Evolutionary conservation across 2,888 invertebrate species (phyloP), one percentile per base, ranked within the genome.

Genomic region (Muschampia plurimacula): DNA sequence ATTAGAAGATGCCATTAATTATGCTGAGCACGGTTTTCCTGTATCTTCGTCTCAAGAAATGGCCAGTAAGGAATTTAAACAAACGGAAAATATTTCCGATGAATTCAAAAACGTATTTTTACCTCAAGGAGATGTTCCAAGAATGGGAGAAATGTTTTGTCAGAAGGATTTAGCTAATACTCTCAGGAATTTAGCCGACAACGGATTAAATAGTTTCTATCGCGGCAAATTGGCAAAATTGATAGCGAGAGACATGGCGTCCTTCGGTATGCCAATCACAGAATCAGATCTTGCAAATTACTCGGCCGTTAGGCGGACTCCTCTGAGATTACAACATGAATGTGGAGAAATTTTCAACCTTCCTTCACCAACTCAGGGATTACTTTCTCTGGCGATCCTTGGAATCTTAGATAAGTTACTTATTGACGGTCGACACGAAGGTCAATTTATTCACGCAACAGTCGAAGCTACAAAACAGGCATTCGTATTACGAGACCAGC

Each of bases 351-450:
- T 93, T 69, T 89, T 83, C 66, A 93, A 93, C 76, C 77, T 86
- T 74, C 92, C 93, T 44, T 92, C 93, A 49, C 93, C 93, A n/a
- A 89, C 93, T n/a, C 92, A 93, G 81, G 93, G 93, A 6, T 75
- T 89, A 77, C 86, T 88, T 75, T 93, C 92, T 1, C 77, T 93
- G 59, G 80, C 86, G 8, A 84, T 93, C 73, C 86, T 93, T 57
- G 91, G 90, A 46, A 84, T 93, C 22, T 80, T 93, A 76, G 92
- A 93, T 52, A 85, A 86, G 74, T 81, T 93, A 75, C 80, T 86
- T 44, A 83, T 91, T 70, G 84, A 89, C 77, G 90, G 90, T 49
- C 80, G 85, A 74, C 77, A 91, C 76, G 91, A 92, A 79, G 89
- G 86, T 55, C 79, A 88, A 79, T 89, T 93, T 74, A 84, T 93